Evolutionary conservation across 2,113 vertebrate genomes (phyloP), one percentile per base, ranked within the genome.

Genomic region (Notiomystis cincta): DNA sequence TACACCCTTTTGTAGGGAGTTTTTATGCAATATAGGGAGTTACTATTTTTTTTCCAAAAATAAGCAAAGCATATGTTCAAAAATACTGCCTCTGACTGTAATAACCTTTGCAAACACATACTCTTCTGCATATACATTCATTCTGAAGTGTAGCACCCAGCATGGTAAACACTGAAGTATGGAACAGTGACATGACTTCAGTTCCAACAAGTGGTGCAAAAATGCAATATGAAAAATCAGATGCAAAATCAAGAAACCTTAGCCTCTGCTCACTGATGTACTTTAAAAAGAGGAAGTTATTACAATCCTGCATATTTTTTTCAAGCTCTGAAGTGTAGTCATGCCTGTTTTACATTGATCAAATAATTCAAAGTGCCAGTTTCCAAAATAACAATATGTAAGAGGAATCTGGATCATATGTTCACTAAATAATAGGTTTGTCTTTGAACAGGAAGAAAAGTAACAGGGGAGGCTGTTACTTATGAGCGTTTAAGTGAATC

Each of bases 401-500:
- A 84, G 50, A 96, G n/a, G 79, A 97, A 96, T 91, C 47, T 90
- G 53, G 81, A 75, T 96, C 31, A 61, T 79, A 89, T 90, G 37
- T 86, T 97, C 93, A 85, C 71, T 94, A 92, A 97, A 91, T 45
- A 87, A 27, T 58, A 95, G 33, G 53, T 79, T 79, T 62, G 21
- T 30, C 40, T 92, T 96, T 88, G 51, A 94, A 94, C 94, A 65
- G 70, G 76, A 85, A 97, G 66, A 45, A 22, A 77, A 88, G 60
- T 19, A 90, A 70, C 19, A 72, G 33, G 9, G 3, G 11, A 89
- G 9, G 54, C 33, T 53, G 50, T 66, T 95, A 87, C 40, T 92
- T 93, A 64, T 31, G 58, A 87, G 69, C 65, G 92, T 58, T 76
- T 96, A 95, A 95, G 72, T 86, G 77, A 98, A 97, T 96, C 72